Conservation (phyloP, 2,113 vertebrate genomes). For the Cynoglossus semilaevis region DNA sequence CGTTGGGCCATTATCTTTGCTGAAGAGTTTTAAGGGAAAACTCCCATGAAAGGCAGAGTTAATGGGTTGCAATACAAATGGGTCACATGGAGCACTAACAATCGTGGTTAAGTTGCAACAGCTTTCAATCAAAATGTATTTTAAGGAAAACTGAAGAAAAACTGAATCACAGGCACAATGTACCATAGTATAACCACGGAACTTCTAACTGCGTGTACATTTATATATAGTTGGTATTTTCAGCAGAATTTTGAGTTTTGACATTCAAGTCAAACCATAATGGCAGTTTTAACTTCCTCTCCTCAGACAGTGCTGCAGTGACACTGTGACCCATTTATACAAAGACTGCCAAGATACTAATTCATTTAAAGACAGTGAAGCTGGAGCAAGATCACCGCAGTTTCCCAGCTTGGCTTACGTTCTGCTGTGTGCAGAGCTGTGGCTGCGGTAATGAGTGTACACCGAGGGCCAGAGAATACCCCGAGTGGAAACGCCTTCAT, state of each 20-base stretch:
- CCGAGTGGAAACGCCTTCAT: constrained; percentile 31
- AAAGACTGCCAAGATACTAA: constrained; percentile 3
- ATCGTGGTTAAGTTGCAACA: no score
- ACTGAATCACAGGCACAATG: no score
- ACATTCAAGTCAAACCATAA: constrained; percentile 6
- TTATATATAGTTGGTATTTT: neutral
- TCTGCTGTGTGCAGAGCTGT: constrained; percentile 26
- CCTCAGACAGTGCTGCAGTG: constrained; percentile 1
- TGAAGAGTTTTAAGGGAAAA: neutral
- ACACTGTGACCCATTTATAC: constrained; percentile 22
- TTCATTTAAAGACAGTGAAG: constrained; percentile 10
- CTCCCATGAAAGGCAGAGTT: neutral
- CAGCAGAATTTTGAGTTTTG: neutral
- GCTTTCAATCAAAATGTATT: no score
- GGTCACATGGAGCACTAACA: no score
- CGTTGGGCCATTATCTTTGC: neutral
- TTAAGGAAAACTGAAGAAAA: no score
- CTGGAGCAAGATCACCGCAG: constrained; percentile 17
- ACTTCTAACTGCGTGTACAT: no score
- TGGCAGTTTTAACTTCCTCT: constrained; percentile 5
- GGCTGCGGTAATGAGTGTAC: constrained; percentile 25
- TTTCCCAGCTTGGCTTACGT: constrained; percentile 7
- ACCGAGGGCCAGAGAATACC: constrained; percentile 31
- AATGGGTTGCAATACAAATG: neutral
- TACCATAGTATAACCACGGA: no score